Evolutionary conservation across 2,113 vertebrate genomes (phyloP).

Genomic region (Ptyas mucosa): DNA sequence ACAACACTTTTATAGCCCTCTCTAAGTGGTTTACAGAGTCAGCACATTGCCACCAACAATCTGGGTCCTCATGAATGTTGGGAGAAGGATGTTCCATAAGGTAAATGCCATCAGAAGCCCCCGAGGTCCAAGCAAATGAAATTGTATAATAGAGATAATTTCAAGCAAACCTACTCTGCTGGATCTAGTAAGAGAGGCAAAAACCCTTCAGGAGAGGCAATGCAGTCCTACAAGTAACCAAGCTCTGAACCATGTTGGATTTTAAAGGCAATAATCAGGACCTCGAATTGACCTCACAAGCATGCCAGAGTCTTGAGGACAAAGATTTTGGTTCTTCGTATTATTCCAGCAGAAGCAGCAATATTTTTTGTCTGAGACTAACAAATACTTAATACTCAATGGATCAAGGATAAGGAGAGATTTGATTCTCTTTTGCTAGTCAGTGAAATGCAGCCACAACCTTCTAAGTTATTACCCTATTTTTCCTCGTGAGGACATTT

Average conservation of each 20-base stretch:
- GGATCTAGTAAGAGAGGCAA: background rate
- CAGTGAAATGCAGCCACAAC: background rate
- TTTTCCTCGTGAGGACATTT: background rate
- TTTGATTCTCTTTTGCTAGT: background rate
- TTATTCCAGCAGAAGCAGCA: background rate
- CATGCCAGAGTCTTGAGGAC: background rate
- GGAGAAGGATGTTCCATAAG: background rate
- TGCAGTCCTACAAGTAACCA: background rate
- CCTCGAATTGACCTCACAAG: background rate
- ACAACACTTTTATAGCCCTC: too few species aligned
- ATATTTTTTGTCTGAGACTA: background rate
- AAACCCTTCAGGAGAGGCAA: background rate
- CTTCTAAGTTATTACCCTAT: background rate
- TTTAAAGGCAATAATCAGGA: background rate
- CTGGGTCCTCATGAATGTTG: background rate
- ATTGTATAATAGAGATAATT: background rate
- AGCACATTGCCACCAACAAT: too few species aligned
- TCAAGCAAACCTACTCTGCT: background rate
- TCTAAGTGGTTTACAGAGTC: too few species aligned
- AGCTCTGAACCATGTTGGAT: background rate
- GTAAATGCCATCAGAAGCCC: background rate
- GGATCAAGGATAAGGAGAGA: background rate
- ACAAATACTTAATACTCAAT: background rate
- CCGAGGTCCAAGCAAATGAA: background rate
- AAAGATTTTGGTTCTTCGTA: background rate